Evolutionary conservation across 1,140 invertebrate genomes (phyloP), one percentile per base, ranked within the genome.

Genomic region (Alviniconcha marisindica): DNA sequence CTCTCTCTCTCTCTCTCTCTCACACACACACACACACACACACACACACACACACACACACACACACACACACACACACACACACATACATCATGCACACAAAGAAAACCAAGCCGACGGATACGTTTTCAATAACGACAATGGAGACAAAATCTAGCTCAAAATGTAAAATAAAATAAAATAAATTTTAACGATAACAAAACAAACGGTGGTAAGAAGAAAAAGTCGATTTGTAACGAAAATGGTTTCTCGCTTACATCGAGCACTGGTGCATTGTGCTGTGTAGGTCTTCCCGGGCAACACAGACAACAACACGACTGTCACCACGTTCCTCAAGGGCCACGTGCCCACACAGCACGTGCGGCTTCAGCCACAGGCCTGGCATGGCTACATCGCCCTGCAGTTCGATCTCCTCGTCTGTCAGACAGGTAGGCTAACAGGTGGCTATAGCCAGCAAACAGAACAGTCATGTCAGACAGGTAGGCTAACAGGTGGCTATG

Each of bases 401-500:
- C 84, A 86, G 60, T 85, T 89, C 33, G 89, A 90, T 48, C 18
- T 90, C 33, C 76, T 90, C 12, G 88, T 89, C 4, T 90, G 89
- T 79, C 82, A 85, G 21, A 85, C 84, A 81, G 87, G 89, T 90
- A 51, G 40, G 79, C 77, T n/a, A n/a, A 14, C 12, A 54, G 51
- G 51, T 54, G 51, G 51, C 24, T 24, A 54, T 24, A 54, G 12
- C 51, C 24, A 54, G 24, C 51, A 54, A 54, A 54, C 51, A 54
- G 24, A 24, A 54, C 51, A 24, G 24, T 14, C 51, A 24, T 90
- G 89, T 79, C 82, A 85, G 21, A 85, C 84, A 81, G 87, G 89
- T 90, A 51, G 40, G 79, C 77, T n/a, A n/a, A 14, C 12, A 54
- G 51, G 51, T 54, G 51, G 51, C 24, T 24, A 54, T 24, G 24